Base-by-base conservation (phyloP, 2,888 invertebrate genomes). In the Molanna angustata region DNA sequence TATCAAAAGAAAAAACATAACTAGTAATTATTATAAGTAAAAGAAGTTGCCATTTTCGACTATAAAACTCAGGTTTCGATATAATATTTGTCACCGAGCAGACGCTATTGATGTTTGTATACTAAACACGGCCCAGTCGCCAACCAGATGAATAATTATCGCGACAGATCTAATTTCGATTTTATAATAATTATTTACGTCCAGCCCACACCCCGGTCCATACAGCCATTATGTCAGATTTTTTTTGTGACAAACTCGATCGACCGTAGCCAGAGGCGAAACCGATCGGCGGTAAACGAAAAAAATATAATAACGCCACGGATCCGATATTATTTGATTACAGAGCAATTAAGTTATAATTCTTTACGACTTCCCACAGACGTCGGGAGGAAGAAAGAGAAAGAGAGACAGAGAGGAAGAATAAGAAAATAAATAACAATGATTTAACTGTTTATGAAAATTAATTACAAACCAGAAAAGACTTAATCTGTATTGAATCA, bases 301-400 rank as follows among this genome's bases (percentile, higher is more conserved):
- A 54, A 39, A 48, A 35, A 44, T n/a, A n/a, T n/a, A 43, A 49
- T 47, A 22, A 32, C 19, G 11, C 16, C n/a, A 49, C 47, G 50
- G 46, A 51, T n/a, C n/a, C n/a, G n/a, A n/a, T n/a, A 44, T 43
- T 20, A 49, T 54, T 32, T 54, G 54, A 57, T 57, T 57, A 54
- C 49, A 48, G 37, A 44, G 54, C 49, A 57, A 57, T 57, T 57
- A 57, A 57, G 57, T 50, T 54, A 53, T 57, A 57, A 57, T 54
- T 48, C 48, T 57, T 57, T 54, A 57, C 45, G 51, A 51, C 51
- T 42, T 49, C 43, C 49, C 46, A 46, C 46, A 46, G 16, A 46
- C 16, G 18, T 32, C 35, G 35, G 16, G 20, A 46, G 46, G 32
- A 35, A 35, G 17, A 22, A 14, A n/a, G n/a, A n/a, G n/a, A n/a